Evolutionary conservation across 2,797 vertebrate genomes (phyloP), one percentile per base, ranked within the genome.

Genomic region (Strix occidentalis): DNA sequence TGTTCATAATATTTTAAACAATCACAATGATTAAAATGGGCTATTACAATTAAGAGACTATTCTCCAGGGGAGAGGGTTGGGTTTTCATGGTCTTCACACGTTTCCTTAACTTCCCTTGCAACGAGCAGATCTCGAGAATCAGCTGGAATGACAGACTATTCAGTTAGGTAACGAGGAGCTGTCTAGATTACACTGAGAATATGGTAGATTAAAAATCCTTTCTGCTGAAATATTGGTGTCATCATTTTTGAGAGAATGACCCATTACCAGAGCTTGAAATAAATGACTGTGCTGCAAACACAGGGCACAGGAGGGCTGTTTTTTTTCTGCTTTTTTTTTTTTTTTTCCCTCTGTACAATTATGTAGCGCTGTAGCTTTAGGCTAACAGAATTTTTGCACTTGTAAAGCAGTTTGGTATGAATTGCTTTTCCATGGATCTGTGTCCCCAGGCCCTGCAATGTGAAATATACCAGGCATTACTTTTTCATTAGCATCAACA

Each of bases 11-110:
- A 89, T 97, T 97, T 98, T 97, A 97, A 98, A 98, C 98, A 98
- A 98, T 98, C 91, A 92, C 90, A 94, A 97, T 98, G 98, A 98
- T 98, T 98, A 97, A 97, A 97, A 97, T 9, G 90, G 93, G 97
- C 95, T 93, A 97, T 98, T 98, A 98, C 96, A 97, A 98, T 98
- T 98, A 98, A 89, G 97, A 96, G 77, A 84, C 94, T 95, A 97
- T 98, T 98, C 97, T 98, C 96, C 84, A 43, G 79, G 68, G 80
- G 50, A 84, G 56, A 71, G 20, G 60, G 46, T 37, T 93, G 88
- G 87, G 83, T 87, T 92, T 90, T 89, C 79, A 58, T 72, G 94
- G 91, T 93, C 97, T 96, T 94, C 90, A 87, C 91, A 28, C 76
- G 79, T 96, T 97, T 94, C 94, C 87, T 97, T 95, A 96, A 96